A percentile compares a stretch with the other conserved stretches of the same genome.
phyloP scores from a whole-genome alignment of 2,888 invertebrate genomes.

The Ashinkailepas kermadecensis region DNA sequence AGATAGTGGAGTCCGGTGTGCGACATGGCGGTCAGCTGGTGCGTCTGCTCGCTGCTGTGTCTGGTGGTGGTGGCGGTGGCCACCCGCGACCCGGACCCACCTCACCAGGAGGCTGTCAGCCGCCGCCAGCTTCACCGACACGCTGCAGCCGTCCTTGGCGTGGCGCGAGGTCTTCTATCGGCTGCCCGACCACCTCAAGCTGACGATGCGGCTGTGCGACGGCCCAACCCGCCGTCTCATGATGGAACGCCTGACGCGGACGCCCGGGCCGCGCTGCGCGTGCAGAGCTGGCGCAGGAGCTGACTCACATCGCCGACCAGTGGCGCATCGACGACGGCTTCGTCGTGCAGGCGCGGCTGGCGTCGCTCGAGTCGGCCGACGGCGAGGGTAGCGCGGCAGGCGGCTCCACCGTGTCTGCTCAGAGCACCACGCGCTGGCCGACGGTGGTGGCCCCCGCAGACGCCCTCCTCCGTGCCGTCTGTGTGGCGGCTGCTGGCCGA shows the following conservation, averaged over 20 bases:
- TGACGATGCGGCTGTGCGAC: constrained; percentile 35
- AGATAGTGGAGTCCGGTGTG: too few relatives aligned
- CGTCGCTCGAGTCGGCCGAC: background rate
- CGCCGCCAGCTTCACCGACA: constrained; percentile 23
- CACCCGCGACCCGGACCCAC: constrained; percentile 25
- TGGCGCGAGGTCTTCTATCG: background rate
- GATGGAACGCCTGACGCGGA: constrained; percentile 34
- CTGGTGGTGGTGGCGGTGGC: constrained; percentile 24
- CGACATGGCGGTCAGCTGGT: too few relatives aligned
- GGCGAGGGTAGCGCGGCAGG: background rate
- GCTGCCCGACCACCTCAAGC: background rate
- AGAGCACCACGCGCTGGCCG: background rate
- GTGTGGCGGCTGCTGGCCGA: background rate
- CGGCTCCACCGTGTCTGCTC: too few relatives aligned
- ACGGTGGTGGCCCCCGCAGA: background rate
- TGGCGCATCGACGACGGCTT: background rate
- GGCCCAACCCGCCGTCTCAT: constrained; percentile 34
- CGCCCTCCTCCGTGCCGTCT: background rate
- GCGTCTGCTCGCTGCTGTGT: too few relatives aligned
- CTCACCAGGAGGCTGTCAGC: constrained; percentile 26
- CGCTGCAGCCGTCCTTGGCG: background rate
- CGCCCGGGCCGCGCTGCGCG: constrained; percentile 35
- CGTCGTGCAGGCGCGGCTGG: background rate
- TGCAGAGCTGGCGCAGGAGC: constrained; percentile 34
- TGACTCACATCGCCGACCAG: background rate